Base-by-base conservation (phyloP, 2,888 invertebrate species). In the Alloplasta piceator region DNA sequence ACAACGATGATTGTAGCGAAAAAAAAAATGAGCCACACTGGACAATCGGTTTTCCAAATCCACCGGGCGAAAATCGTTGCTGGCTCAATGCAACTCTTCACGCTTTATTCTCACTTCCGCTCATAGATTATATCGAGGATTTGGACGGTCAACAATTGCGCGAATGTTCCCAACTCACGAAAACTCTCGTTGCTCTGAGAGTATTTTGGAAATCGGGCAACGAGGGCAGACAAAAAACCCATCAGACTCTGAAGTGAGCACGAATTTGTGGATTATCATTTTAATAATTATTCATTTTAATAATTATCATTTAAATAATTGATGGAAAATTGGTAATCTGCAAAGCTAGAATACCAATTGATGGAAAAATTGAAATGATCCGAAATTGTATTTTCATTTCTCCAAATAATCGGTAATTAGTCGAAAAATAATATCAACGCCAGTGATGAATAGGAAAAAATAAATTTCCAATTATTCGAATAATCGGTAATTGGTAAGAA, bases 31-130 rank as follows among this genome's bases (percentile, higher is more conserved):
- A 80, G 50, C 87, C 89, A 0, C 85, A 87, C 70, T 89, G 86
- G 60, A 79, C 87, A 83, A 84, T 86, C 43, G 90, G 90, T 5
- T 90, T 91, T 74, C 90, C 90, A 16, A 91, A 91, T 85, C 91
- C 90, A 60, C 89, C 89, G 26, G 89, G 89, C 10, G 89, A 89
- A 83, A 91, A 91, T 82, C 86, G 89, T 16, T 91, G 91, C 72
- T 91, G 91, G 90, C 80, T 89, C 0, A 91, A 91, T 74, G 89
- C 90, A 0, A 89, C 89, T 2, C 78, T 91, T 14, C 90, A 91
- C 67, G 86, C 87, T 1, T 80, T 91, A 5, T 89, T 90, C 82
- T 86, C 89, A 3, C 82, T 90, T 5, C 87, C 90, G 4, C 83
- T 90, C 36, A 79, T 88, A 26, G 85, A 87, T 38, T 83, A 86